Evolutionary conservation across 2,797 vertebrate species (phyloP), one percentile per base, ranked within the genome.

Genomic region (Myotis pilosus): DNA sequence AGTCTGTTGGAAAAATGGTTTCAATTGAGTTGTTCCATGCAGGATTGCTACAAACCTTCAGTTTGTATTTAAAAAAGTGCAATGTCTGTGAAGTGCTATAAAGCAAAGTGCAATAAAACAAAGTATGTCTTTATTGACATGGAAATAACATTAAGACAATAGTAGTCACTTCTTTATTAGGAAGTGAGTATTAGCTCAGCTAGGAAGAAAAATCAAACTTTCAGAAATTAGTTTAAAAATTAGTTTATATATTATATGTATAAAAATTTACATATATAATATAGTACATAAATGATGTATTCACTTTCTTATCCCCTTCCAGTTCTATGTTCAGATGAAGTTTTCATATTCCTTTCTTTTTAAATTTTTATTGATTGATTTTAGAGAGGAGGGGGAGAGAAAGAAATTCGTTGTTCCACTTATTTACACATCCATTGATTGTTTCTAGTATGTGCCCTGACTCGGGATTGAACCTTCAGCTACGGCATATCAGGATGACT

Each of bases 221-320:
- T 76, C 15, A 90, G 33, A 55, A 78, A 74, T 81, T 66, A 47
- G n/a, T 94, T 92, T 66, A 22, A 81, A 44, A 69, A n/a, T 57
- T 62, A 28, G 11, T 53, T 81, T 49, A 53, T 91, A 25, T 47
- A 79, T 92, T 62, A 9, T 89, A 16, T 91, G 2, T 41, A 30
- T 90, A 38, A 80, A 66, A 47, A 28, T 38, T 13, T 64, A 28
- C 17, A 47, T 23, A n/a, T 17, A 17, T 74, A 8, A 23, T 66
- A 9, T 75, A 28, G 87, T 93, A 57, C 9, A 12, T 38, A 19
- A 64, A 13, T 38, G 11, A 0, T 85, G 15, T 95, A 81, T 93
- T 64, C 71, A 2, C 74, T 94, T 88, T 79, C 95, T 83, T 95
- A 30, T 94, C 95, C 96, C 66, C 85, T 60, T 96, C 79, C 8